Evolutionary conservation across 1,140 invertebrate species (phyloP), one percentile per base, ranked within the genome.

Genomic region (Orchestia grillus): DNA sequence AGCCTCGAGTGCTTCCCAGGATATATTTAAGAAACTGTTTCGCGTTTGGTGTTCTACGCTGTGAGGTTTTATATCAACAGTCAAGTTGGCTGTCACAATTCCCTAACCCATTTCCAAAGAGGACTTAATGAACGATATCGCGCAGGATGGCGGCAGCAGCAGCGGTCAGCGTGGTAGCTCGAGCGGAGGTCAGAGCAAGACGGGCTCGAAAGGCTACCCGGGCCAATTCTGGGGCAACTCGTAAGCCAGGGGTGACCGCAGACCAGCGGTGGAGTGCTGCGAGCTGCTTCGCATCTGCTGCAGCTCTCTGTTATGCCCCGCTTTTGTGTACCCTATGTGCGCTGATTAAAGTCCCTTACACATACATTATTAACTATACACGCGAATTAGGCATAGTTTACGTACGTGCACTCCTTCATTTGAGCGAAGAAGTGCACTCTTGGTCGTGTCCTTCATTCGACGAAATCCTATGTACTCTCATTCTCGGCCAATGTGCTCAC

Each of bases 141-240:
- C 97, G 11, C 98, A 98, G 98, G 98, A 98, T 97, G 98, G 98
- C 88, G 97, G 97, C 42, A 98, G 98, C 97, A 98, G 98, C 97
- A 98, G 98, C 96, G 98, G 98, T 44, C 98, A 98, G 97, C 98
- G 98, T 97, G 98, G 98, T 95, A 98, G 98, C 96, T 97, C 98
- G 95, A 98, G 98, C 97, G 98, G 98, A 97, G 98, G 98, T 97
- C 98, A 98, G 91, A 97, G 97, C 94, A 98, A 98, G 97, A 97
- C 98, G 96, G 98, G 98, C 96, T 97, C 98, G 44, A 98, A 98
- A 97, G 97, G 97, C 77, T 98, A 98, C 97, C 96, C 96, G 94
- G 96, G 96, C n/a, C 97, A 96, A 44, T 97, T 97, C 96, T 97
- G 97, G 97, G 96, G 97, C 62, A 77, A 96, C 42, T 97, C 97